These are phyloP conservation scores for Heliconius ethilla DNA, from an alignment of 2,888 invertebrate genomes.

Conservation along the genomic window DNA sequence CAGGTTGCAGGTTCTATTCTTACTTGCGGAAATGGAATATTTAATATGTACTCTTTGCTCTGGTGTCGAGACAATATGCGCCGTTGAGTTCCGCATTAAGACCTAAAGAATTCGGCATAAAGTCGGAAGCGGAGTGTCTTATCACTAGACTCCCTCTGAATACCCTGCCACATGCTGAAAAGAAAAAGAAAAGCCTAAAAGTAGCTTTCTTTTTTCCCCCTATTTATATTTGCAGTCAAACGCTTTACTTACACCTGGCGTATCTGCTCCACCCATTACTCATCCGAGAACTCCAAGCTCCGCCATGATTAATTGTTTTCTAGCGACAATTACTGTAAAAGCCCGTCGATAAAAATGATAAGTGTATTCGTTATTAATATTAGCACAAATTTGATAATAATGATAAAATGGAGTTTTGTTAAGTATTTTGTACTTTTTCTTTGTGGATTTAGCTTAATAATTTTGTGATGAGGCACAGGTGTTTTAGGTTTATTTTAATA, in stretches of 20 bases:
- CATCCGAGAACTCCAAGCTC: slow-evolving; percentile 36
- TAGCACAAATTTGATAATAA: neutral
- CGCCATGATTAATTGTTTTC: slow-evolving; percentile 42
- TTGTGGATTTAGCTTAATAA: neutral
- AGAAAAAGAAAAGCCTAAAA: neutral
- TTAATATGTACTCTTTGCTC: too few species aligned
- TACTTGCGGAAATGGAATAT: too few species aligned
- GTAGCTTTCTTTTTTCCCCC: neutral
- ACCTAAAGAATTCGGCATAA: too few species aligned
- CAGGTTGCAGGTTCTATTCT: too few species aligned
- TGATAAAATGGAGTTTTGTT: neutral
- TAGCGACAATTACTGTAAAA: slow-evolving; percentile 40
- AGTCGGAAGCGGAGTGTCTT: too few species aligned
- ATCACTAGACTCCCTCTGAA: too few species aligned
- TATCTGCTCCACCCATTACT: slow-evolving; percentile 33
- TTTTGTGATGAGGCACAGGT: neutral
- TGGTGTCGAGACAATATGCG: too few species aligned
- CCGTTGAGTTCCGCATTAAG: too few species aligned
- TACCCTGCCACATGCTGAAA: too few species aligned
- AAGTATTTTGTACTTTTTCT: neutral
- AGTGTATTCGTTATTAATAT: slow-evolving; percentile 22
- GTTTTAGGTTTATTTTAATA: neutral
- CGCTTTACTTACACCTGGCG: slow-evolving; percentile 28
- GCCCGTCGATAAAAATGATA: slow-evolving; percentile 40
- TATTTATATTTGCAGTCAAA: slow-evolving; percentile 15